phyloP scores from a whole-genome alignment of 2,113 vertebrate genomes.

The Platichthys stellatus region DNA sequence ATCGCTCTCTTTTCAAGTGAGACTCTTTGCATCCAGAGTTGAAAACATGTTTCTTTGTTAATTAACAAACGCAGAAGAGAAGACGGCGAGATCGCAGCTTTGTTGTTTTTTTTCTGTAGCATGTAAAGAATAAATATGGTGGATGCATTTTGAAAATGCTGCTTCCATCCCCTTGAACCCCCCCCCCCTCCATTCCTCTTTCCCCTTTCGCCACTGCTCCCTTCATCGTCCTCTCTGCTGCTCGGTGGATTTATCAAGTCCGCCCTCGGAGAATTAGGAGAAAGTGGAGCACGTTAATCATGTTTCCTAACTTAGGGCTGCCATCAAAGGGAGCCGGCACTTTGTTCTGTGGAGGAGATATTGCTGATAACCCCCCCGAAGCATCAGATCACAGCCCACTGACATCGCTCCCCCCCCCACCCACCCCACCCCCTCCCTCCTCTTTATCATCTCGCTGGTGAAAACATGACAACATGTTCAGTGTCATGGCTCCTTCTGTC shows the following conservation, averaged over 20 bases:
- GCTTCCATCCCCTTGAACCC: not conserved
- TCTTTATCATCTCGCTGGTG: conserved; percentile 29
- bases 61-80: conserved; percentile 5
- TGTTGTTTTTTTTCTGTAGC: not conserved
- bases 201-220: conserved; percentile 4
- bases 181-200: not conserved
- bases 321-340: conserved; percentile 69
- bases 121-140: conserved; percentile 46
- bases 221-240: conserved; percentile 39
- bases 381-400: conserved; percentile 56
- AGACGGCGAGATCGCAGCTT: not conserved
- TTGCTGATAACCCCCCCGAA: conserved; percentile 62
- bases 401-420: conserved; percentile 37
- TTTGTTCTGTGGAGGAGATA: conserved; percentile 67
- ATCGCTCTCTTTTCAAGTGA: too few relatives aligned
- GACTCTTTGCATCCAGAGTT: too few relatives aligned
- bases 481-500: not conserved
- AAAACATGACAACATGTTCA: conserved; percentile 23
- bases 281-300: conserved; percentile 81
- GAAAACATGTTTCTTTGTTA: conserved; percentile 3
- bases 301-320: conserved; percentile 73
- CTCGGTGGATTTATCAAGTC: conserved; percentile 71
- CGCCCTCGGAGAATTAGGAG: conserved; percentile 70
- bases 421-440: not conserved
- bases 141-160: conserved; percentile 33